phyloP scores from a whole-genome alignment of 2,113 vertebrate species.

The Dasyprocta punctata region DNA sequence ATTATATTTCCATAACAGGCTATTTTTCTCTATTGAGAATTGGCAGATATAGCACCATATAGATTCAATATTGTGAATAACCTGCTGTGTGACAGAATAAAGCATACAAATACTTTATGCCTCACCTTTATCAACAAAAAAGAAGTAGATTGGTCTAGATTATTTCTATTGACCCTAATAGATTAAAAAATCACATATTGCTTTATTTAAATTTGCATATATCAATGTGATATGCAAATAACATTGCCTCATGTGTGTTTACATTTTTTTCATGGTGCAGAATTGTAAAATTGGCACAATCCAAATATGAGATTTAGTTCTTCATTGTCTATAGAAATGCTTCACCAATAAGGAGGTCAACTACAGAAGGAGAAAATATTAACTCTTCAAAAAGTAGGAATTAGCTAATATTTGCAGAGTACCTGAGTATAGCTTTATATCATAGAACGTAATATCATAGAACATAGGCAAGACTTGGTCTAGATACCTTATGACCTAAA shows the following conservation, averaged over 20 bases:
- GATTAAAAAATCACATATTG: not conserved
- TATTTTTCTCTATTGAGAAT: constrained; percentile 64
- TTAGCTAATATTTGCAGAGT: constrained; percentile 55
- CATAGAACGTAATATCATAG: constrained; percentile 3
- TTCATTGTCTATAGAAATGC: constrained; percentile 36
- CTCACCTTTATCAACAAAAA: constrained; percentile 12
- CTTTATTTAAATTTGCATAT: constrained; percentile 19
- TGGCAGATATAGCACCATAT: not conserved
- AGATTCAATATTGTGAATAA: constrained; percentile 52
- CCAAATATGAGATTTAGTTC: constrained; percentile 22
- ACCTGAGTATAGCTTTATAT: constrained; percentile 49
- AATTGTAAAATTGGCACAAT: constrained; percentile 5
- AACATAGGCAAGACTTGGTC: constrained; percentile 65
- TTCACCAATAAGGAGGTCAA: constrained; percentile 25
- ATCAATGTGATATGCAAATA: not conserved
- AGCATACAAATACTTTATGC: not conserved
- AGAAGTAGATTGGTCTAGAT: not conserved
- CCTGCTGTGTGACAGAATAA: constrained; percentile 32
- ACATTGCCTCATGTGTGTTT: not conserved
- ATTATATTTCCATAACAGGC: constrained; percentile 54
- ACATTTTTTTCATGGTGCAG: not conserved
- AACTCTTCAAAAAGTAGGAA: constrained; percentile 51
- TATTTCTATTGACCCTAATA: not conserved
- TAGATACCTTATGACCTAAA: constrained; percentile 69
- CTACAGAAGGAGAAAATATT: not conserved